These are phyloP conservation scores for Echinarachnius parma DNA, from an alignment of 53 echinoderm and acorn worm species.

Conservation along the genomic window DNA sequence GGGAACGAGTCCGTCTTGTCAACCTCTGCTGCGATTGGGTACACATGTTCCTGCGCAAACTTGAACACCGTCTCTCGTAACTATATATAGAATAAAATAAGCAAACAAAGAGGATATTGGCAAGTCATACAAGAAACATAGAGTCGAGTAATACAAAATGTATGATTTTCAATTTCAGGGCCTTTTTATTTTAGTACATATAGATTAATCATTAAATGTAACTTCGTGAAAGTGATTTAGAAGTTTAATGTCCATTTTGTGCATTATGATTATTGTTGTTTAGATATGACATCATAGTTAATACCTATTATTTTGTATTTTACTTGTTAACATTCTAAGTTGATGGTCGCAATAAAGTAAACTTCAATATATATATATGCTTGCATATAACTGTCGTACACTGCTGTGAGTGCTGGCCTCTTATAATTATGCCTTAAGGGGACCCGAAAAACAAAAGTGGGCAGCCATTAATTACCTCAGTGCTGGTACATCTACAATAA, in stretches of 20 bases:
- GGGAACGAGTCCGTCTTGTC: slow-evolving; percentile 72
- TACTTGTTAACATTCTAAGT: no score
- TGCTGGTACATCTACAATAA: not conserved
- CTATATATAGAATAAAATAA: slow-evolving; percentile 39
- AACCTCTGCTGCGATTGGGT: slow-evolving; percentile 85
- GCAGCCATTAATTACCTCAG: not conserved
- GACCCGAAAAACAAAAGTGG: no score
- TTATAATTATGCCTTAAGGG: no score
- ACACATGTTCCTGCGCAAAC: slow-evolving; percentile 84
- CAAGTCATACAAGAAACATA: not conserved
- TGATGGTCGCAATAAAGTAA: no score
- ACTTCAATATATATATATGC: no score
- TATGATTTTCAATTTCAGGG: not conserved
- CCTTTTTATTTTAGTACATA: not conserved
- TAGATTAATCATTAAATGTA: not conserved
- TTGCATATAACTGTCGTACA: no score
- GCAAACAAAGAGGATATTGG: not conserved
- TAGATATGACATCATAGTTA: no score
- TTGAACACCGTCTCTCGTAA: slow-evolving; percentile 78
- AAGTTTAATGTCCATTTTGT: no score
- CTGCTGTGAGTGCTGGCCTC: no score
- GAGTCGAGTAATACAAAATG: not conserved
- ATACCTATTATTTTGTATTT: no score
- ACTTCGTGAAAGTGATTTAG: not conserved
- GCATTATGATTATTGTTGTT: no score